phyloP scores from a whole-genome alignment of 2,113 vertebrate genomes.

The Hiodon tergisus region DNA sequence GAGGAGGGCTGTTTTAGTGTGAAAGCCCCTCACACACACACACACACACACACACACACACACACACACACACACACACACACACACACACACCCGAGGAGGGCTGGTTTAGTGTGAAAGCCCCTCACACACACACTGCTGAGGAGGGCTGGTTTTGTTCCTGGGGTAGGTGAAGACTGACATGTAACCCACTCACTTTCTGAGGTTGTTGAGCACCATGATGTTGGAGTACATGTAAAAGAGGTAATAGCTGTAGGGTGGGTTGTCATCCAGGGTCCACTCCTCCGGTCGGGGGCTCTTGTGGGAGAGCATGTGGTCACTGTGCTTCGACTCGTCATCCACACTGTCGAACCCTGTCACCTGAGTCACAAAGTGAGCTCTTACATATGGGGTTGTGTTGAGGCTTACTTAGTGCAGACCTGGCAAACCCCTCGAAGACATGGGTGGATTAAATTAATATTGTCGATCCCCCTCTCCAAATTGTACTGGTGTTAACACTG shows the following conservation, averaged over 20 bases:
- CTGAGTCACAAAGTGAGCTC: constrained; percentile 46
- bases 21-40: too few species aligned
- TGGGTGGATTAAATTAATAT: neutral
- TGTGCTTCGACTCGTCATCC: constrained; percentile 97
- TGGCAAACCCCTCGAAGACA: neutral
- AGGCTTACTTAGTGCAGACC: neutral
- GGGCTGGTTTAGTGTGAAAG: too few species aligned
- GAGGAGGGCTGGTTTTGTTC: too few species aligned
- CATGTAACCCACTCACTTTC: constrained; percentile 67
- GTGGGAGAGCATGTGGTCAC: constrained; percentile 90
- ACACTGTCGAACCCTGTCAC: constrained; percentile 97
- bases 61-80: too few species aligned
- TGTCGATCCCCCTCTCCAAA: too few species aligned
- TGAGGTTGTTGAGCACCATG: constrained; percentile 97
- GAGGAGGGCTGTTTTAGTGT: too few species aligned
- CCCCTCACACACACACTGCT: too few species aligned
- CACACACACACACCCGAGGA: too few species aligned
- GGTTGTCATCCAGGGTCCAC: constrained; percentile 85
- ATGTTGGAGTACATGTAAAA: constrained; percentile 98
- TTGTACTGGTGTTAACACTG: too few species aligned
- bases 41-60: neutral
- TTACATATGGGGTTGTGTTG: neutral
- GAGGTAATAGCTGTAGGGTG: constrained; percentile 94
- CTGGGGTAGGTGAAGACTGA: too few species aligned
- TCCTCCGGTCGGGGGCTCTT: constrained; percentile 87